Evolutionary conservation across 2,888 invertebrate genomes (phyloP).

Genomic region (Sarcophaga subvicina): DNA sequence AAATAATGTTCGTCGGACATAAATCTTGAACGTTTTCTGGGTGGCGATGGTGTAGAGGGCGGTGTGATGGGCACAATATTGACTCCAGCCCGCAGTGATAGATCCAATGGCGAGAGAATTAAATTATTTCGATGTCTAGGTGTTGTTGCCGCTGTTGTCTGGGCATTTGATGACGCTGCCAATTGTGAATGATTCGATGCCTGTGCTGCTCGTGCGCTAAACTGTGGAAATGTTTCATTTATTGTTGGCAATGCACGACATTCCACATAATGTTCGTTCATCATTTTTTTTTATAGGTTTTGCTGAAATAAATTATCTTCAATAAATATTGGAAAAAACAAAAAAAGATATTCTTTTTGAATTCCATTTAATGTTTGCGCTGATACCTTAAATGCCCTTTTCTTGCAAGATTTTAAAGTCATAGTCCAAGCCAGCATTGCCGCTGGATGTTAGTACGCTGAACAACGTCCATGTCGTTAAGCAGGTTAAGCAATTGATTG

Average conservation of each 20-base stretch:
- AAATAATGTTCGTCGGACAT: slow-evolving; percentile 77
- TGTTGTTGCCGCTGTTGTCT: slow-evolving; percentile 16
- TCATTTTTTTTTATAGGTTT: slow-evolving; percentile 68
- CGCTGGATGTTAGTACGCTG: too few relatives aligned
- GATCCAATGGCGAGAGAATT: slow-evolving; percentile 80
- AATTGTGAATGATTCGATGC: slow-evolving; percentile 24
- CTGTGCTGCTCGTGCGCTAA: slow-evolving; percentile 73
- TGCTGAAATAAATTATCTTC: slow-evolving; percentile 52
- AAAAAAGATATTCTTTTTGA: too few relatives aligned
- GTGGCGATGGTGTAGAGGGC: slow-evolving; percentile 81
- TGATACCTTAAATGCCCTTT: too few relatives aligned
- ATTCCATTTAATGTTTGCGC: too few relatives aligned
- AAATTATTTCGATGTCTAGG: slow-evolving; percentile 50
- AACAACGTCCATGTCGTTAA: too few relatives aligned
- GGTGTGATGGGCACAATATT: slow-evolving; percentile 81
- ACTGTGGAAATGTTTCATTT: slow-evolving; percentile 81
- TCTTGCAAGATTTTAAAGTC: too few relatives aligned
- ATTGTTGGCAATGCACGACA: slow-evolving; percentile 79
- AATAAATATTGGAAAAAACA: not conserved
- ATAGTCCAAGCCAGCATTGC: too few relatives aligned
- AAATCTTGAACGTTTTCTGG: slow-evolving; percentile 79
- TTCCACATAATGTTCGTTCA: slow-evolving; percentile 76
- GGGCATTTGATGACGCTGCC: slow-evolving; percentile 57
- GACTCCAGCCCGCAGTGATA: slow-evolving; percentile 78
- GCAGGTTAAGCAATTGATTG: too few relatives aligned